Conservation (phyloP, 2,113 vertebrate species). For the Chascanopsetta lugubris region DNA sequence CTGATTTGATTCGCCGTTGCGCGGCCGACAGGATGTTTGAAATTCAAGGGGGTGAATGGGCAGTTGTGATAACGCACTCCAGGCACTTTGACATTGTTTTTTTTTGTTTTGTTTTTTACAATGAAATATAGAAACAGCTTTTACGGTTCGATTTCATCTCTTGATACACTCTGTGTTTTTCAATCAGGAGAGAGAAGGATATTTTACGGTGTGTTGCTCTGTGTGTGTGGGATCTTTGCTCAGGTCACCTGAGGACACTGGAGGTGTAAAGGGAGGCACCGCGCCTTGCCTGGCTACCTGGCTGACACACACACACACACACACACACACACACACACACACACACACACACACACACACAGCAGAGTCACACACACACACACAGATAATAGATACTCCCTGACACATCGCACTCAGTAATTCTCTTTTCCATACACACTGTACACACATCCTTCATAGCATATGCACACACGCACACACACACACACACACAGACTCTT, state of each 20-base stretch:
- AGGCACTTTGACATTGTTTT: not conserved
- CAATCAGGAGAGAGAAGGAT: not conserved
- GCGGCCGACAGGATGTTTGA: constrained; percentile 1
- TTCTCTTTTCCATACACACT: constrained; percentile 4
- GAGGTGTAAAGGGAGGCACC: constrained; percentile 19
- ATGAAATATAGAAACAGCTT: not conserved
- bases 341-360: constrained; percentile 7
- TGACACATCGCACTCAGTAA: not conserved
- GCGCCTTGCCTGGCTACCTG: constrained; percentile 15
- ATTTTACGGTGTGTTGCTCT: not conserved
- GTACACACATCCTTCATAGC: not conserved
- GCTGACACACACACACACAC: constrained; percentile 14
- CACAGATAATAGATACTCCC: constrained; percentile 31
- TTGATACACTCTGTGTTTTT: not conserved
- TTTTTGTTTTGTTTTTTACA: too few relatives aligned
- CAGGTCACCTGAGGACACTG: constrained; percentile 24
- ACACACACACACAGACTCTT: too few relatives aligned
- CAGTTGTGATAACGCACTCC: not conserved
- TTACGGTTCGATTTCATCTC: not conserved
- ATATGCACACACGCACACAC: not conserved
- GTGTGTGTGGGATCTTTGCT: not conserved
- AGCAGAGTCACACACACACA: constrained; percentile 13
- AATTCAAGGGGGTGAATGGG: not conserved
- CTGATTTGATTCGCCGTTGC: constrained; percentile 1
- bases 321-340: constrained; percentile 24